These are phyloP conservation scores for Hemitrygon akajei DNA, from an alignment of 2,797 vertebrate species.

Conservation along the genomic window DNA sequence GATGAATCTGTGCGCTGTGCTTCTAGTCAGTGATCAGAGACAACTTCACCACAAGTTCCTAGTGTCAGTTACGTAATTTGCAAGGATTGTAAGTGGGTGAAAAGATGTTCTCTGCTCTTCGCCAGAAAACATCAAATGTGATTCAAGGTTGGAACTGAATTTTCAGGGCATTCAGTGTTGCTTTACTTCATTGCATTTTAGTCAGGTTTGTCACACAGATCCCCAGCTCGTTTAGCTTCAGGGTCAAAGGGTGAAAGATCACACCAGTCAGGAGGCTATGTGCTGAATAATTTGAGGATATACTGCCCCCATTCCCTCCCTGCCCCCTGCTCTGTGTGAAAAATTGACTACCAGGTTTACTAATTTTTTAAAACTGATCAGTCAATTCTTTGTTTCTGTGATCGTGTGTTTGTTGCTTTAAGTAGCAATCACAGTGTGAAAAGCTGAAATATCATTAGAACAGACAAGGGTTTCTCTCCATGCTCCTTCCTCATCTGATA, in stretches of 20 bases:
- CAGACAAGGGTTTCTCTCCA: conserved; percentile 51
- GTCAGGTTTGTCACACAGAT: neutral
- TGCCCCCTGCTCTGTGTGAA: neutral
- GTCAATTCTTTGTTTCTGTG: conserved; percentile 21
- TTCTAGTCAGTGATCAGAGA: neutral
- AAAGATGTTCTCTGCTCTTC: neutral
- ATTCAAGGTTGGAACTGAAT: neutral
- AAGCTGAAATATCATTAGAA: conserved; percentile 51
- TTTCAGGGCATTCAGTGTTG: neutral
- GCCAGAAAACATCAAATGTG: neutral
- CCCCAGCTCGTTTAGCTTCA: neutral
- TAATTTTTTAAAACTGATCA: neutral
- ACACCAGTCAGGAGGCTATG: neutral
- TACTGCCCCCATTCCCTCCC: neutral
- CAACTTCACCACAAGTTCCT: neutral
- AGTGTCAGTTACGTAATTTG: neutral
- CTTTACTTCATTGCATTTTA: neutral
- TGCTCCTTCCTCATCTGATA: conserved; percentile 45
- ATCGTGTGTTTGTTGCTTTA: conserved; percentile 58
- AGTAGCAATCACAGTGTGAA: conserved; percentile 52
- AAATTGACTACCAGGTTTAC: neutral
- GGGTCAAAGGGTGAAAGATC: neutral
- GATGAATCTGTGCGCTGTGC: neutral
- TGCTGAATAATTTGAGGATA: neutral
- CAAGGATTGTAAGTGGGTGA: neutral